These are phyloP conservation scores for Ctenochaetus hawaiiensis DNA, from an alignment of 2,797 vertebrate species.

Conservation along the genomic window DNA sequence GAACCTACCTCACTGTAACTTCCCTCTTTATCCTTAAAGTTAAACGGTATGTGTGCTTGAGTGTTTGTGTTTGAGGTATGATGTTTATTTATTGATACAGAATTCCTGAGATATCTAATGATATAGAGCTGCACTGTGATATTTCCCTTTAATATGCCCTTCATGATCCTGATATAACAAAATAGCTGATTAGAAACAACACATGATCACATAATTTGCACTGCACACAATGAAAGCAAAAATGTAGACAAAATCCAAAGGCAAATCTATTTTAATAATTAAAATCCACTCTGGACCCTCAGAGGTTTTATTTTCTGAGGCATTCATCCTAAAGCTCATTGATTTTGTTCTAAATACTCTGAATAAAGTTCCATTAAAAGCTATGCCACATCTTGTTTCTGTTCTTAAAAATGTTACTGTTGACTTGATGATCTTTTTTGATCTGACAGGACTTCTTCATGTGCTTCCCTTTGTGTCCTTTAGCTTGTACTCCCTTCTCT, in stretches of 20 bases:
- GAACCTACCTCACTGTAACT: neutral
- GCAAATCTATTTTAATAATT: neutral
- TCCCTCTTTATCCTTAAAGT: constrained; percentile 9
- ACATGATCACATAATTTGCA: neutral
- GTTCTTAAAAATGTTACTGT: constrained; percentile 6
- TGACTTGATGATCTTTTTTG: neutral
- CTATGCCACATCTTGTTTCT: neutral
- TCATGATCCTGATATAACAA: constrained; percentile 1
- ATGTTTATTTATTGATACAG: neutral
- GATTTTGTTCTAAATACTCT: constrained; percentile 19
- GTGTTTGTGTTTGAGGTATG: constrained; percentile 1
- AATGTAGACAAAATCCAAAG: neutral
- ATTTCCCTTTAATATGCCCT: constrained; percentile 40
- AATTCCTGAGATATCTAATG: constrained; percentile 32
- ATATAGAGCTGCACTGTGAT: constrained; percentile 18
- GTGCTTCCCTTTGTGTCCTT: neutral
- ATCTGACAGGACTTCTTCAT: neutral
- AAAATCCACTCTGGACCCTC: constrained; percentile 8
- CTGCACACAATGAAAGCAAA: neutral
- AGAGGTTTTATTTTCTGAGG: neutral
- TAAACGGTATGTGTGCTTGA: neutral
- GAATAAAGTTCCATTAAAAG: constrained; percentile 20
- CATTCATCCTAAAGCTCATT: neutral
- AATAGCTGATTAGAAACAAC: constrained; percentile 32
- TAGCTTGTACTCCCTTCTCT: neutral